Evolutionary conservation across 2,888 invertebrate genomes (phyloP), one percentile per base, ranked within the genome.

Genomic region (Apamea sordens): DNA sequence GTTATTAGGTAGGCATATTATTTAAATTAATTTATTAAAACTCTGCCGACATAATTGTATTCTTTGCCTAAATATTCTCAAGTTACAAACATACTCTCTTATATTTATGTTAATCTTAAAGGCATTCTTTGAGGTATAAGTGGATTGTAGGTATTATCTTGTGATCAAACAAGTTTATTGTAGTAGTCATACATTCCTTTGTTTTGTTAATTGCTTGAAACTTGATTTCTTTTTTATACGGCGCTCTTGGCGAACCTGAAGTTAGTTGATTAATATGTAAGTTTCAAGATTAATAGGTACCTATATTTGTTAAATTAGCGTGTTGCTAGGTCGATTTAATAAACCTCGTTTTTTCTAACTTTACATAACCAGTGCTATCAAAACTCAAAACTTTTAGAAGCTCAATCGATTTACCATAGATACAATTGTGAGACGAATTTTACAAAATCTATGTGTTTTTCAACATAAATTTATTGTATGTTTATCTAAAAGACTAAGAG

Each of bases 181-280:
- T 15, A 67, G 50, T 56, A 63, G 59, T 53, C 41, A 69, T 65
- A 84, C 68, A 85, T 87, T 87, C 85, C 50, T 84, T 85, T 85
- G 87, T 87, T 65, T 71, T 68, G 68, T 76, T 86, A 69, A 84
- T 85, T 74, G 71, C 44, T 84, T 59, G 13, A 44, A 79, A 84
- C 84, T 76, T 84, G 78, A 61, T 72, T 82, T 73, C n/a, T 61
- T 41, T 61, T 36, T 10, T 64, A 18, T 21, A 53, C 10, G 18
- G 32, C 11, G 32, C 18, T 63, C 24, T 68, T 63, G n/a, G 28
- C 24, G 10, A 3, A 32, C 32, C 32, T 64, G 18, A 21, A 53
- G 32, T 50, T 18, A 5, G 24, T 36, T 13, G n/a, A 73, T 69
- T 44, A 69, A 59, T 41, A 7, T 41, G 41, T 41, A 41, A 44